Evolutionary conservation across 2,888 invertebrate genomes (phyloP), one percentile per base, ranked within the genome.

Genomic region (Lithophane ornitopus): DNA sequence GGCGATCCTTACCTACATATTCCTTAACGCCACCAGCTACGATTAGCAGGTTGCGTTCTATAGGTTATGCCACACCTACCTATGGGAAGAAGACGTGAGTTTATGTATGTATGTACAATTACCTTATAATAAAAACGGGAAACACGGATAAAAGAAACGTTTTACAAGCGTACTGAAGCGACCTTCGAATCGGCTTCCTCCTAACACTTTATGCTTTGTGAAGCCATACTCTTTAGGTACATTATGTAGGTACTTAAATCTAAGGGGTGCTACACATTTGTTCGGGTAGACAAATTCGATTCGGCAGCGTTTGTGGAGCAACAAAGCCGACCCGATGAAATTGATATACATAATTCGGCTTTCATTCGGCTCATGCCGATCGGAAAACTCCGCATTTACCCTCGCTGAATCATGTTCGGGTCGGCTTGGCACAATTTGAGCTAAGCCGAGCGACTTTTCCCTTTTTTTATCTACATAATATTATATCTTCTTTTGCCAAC

Each of bases 171-270:
- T 34, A 34, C 34, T 34, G 34, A 49, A 56, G 28, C 76, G n/a
- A 39, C 19, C 16, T n/a, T 61, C 4, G n/a, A 28, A 39, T 39
- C 12, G 46, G 22, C 16, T 74, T 26, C 16, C 14, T 7, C 11
- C 19, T 74, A 62, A 67, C 44, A 70, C 8, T 61, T 70, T 74
- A 77, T 62, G 71, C 19, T 71, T 75, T 62, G 22, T 49, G 16
- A 34, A n/a, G 34, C 61, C 70, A 44, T 70, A 54, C 6, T 39
- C 16, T 59, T 59, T 41, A 49, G 11, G 16, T 16, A 58, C 11
- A 56, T 28, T 54, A 19, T 7, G n/a, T 4, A 16, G 19, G 19
- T 22, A 46, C 16, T 3, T 52, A 34, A 22, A 28, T 46, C 9
- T 28, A 28, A 46, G 28, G 14, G 4, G 22, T 65, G 14, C 22